Conservation (phyloP, 2,888 invertebrate species). For the Timema cristinae region DNA sequence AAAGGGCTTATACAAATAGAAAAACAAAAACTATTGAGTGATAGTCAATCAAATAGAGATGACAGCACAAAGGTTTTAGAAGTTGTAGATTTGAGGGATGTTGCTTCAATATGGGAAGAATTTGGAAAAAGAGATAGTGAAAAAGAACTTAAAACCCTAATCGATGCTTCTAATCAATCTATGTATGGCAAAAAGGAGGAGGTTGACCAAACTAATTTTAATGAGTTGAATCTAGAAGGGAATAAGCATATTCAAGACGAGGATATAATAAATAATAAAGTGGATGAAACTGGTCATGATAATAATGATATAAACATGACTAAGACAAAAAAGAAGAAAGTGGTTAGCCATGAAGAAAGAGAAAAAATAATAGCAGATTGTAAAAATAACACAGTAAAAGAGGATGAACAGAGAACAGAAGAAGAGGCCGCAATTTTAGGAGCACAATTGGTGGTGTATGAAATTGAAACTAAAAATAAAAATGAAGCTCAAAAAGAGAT, state of each 20-base stretch:
- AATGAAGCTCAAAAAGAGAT: too few relatives aligned
- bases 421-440: conserved; percentile 16
- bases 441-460: background rate
- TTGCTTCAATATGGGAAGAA: background rate
- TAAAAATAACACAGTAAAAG: conserved; percentile 3
- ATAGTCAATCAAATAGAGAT: conserved; percentile 40
- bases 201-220: background rate
- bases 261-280: background rate
- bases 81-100: conserved; percentile 2
- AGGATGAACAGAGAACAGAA: conserved; percentile 22
- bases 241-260: background rate
- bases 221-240: background rate
- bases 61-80: conserved; percentile 27
- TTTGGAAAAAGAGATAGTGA: background rate
- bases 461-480: too few relatives aligned
- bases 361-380: conserved; percentile 13
- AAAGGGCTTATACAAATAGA: conserved; percentile 22
- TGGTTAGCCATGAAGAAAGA: background rate
- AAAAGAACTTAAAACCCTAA: background rate
- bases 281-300: background rate
- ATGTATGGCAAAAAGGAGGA: background rate
- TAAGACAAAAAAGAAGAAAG: background rate
- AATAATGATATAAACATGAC: background rate
- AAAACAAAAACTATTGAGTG: conserved; percentile 34
- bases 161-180: background rate